Base-by-base conservation (phyloP, 2,888 invertebrate species). In the Erebia ligea region DNA sequence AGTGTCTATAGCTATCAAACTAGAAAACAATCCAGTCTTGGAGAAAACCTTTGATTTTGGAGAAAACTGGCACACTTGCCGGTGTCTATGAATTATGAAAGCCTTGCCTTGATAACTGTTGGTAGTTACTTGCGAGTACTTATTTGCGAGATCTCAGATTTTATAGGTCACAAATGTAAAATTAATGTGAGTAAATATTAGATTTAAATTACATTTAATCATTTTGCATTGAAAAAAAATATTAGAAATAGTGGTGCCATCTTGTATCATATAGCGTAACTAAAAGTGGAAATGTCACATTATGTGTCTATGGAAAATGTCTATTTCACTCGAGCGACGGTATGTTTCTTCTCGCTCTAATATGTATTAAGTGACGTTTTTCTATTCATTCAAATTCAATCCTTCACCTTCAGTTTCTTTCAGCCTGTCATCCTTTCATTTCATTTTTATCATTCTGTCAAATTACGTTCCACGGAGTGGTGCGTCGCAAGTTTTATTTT, bases 391-490 rank as follows among this genome's bases (percentile, higher is more conserved):
- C 34, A 34, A 34, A 34, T 19, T 1, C 5, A 13, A 25, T 5
- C 11, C 13, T 57, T 25, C 61, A 34, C 34, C 34, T 34, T 34
- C 34, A 34, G 34, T 34, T 34, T 34, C 34, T 34, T 34, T 34
- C 34, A 34, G 34, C 34, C 52, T 25, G 17, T 66, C 54, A 48
- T 25, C 21, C 19, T 54, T 19, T 10, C 57, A 62, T 45, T 17
- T 70, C 50, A 64, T 45, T 68, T 69, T 76, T 76, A 74, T 80
- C 84, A 84, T 84, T 86, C 84, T 86, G 84, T 84, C 85, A 86
- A 84, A 85, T 77, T 75, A 76, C 76, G 72, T 79, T 78, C 80
- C 73, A 73, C 75, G 75, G 80, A 80, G 80, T 78, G 75, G 78
- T 78, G 79, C 75, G 81, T 75, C 77, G 79, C 73, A 56, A 77